These are phyloP conservation scores for Melospiza melodia DNA, from an alignment of 2,113 vertebrate species.

Conservation along the genomic window DNA sequence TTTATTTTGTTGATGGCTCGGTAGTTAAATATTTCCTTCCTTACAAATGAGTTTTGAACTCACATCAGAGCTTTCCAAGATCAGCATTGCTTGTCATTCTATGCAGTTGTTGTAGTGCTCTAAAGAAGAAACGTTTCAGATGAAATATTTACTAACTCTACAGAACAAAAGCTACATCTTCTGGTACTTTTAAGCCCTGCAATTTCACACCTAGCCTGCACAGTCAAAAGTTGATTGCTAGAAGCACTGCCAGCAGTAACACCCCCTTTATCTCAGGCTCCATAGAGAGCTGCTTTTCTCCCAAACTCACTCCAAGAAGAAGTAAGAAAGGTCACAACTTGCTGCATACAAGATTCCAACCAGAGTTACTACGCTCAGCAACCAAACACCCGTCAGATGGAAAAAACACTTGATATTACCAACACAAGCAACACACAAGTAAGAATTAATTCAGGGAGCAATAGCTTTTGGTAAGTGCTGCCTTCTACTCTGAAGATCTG, in stretches of 20 bases:
- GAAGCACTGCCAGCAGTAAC: not conserved
- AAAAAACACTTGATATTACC: not conserved
- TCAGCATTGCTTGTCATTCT: not conserved
- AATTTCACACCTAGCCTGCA: not conserved
- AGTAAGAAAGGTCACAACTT: not conserved
- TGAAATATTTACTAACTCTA: not conserved
- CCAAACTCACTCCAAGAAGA: not conserved
- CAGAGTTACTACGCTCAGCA: not conserved
- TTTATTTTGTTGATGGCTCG: not conserved
- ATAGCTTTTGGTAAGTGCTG: not conserved
- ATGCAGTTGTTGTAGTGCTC: not conserved
- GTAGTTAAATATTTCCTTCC: not conserved
- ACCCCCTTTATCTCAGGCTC: not conserved
- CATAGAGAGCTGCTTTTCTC: not conserved
- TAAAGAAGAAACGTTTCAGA: not conserved
- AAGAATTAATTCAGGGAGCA: not conserved
- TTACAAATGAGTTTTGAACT: not conserved
- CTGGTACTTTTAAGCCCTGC: not conserved
- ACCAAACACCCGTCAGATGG: fast-evolving
- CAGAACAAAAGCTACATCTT: not conserved
- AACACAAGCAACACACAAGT: not conserved
- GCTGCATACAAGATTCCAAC: not conserved
- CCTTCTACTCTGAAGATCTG: not conserved
- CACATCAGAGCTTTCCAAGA: not conserved
- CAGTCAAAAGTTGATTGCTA: not conserved